These are phyloP conservation scores for Babylonia areolata DNA, from an alignment of 1,140 invertebrate species.

Conservation along the genomic window DNA sequence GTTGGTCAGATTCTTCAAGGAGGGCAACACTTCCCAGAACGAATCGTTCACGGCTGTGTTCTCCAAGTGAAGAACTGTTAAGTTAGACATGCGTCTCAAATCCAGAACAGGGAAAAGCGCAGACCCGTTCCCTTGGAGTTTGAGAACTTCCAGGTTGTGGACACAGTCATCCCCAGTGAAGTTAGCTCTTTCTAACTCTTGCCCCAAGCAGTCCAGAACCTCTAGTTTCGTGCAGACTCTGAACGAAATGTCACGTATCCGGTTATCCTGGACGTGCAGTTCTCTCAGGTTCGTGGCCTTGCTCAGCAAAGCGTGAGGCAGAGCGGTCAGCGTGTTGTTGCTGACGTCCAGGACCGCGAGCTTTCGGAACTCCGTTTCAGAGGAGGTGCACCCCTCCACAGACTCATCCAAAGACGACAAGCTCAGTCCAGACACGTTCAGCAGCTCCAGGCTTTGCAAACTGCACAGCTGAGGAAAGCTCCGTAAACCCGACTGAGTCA, in stretches of 20 bases:
- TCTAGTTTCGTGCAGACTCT: background rate
- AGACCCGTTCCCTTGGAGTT: slow-evolving; percentile 26
- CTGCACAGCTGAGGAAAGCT: background rate
- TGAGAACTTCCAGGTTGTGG: slow-evolving; percentile 24
- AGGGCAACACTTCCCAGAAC: slow-evolving; percentile 33
- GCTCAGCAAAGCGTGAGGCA: background rate
- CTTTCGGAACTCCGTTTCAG: background rate
- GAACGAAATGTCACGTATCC: background rate
- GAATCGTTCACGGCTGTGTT: slow-evolving; percentile 32
- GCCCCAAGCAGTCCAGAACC: background rate
- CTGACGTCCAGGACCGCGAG: slow-evolving; percentile 36
- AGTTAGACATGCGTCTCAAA: background rate
- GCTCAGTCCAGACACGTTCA: slow-evolving; percentile 14
- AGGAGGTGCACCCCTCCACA: slow-evolving; percentile 2
- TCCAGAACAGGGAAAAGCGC: slow-evolving; percentile 16
- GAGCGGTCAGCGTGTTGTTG: slow-evolving; percentile 16
- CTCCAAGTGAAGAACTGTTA: slow-evolving; percentile 31
- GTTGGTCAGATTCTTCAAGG: background rate
- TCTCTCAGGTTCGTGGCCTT: slow-evolving; percentile 16
- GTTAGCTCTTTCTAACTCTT: slow-evolving; percentile 1
- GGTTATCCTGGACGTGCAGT: slow-evolving; percentile 6
- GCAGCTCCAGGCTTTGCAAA: background rate
- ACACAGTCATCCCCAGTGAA: background rate
- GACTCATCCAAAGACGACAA: background rate
- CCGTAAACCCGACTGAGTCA: background rate